Evolutionary conservation across 1,140 invertebrate genomes (phyloP).

Genomic region (Heliconius hermathena): DNA sequence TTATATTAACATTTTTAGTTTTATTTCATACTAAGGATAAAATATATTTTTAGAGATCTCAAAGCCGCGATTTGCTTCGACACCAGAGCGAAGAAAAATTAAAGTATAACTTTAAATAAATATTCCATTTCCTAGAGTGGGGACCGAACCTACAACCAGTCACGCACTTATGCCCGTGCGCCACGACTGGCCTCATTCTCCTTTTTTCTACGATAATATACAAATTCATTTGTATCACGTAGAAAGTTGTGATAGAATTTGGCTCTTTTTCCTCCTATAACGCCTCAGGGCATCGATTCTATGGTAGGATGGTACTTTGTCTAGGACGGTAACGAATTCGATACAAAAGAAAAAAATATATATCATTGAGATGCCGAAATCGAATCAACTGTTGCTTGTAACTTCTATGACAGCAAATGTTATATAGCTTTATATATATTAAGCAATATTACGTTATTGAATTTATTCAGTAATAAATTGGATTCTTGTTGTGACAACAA

Average conservation of each 20-base stretch:
- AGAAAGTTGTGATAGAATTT: not conserved
- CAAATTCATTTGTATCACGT: not conserved
- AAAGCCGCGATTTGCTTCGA: no score
- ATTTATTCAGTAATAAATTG: not conserved
- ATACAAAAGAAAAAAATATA: conserved; percentile 31
- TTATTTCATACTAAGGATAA: no score
- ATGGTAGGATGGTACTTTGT: conserved; percentile 25
- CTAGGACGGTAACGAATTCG: conserved; percentile 42
- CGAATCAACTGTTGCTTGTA: conserved; percentile 30
- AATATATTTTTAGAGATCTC: no score
- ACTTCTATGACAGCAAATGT: not conserved
- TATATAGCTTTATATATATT: not conserved
- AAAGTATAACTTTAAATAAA: no score
- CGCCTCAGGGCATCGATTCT: conserved; percentile 20
- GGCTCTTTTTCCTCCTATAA: conserved; percentile 24
- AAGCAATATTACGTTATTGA: no score
- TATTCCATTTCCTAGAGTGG: no score
- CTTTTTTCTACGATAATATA: no score
- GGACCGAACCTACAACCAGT: no score
- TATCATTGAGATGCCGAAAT: conserved; percentile 29
- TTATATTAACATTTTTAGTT: no score
- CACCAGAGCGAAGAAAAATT: no score
- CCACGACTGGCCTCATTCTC: no score
- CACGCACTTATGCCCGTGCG: no score
- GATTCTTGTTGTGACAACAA: not conserved